Evolutionary conservation across 2,888 invertebrate genomes (phyloP), one percentile per base, ranked within the genome.

Genomic region (Athrips mouffetella): DNA sequence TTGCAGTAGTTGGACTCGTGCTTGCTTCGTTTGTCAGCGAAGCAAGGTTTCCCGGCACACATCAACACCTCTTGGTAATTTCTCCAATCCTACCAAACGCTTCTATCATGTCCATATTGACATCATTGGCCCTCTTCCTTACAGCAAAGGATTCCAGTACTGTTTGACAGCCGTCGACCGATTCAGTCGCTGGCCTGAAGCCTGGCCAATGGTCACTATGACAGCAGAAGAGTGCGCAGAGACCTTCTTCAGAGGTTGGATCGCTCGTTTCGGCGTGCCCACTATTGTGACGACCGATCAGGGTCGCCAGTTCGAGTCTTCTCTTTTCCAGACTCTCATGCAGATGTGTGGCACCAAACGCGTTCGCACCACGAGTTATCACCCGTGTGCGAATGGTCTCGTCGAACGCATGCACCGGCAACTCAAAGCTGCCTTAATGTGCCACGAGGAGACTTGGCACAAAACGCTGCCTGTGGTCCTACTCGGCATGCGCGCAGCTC

Each of bases 231-330:
- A 73, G 0, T 65, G 70, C 4, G 72, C 73, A 1, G 23, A 50
- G n/a, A 66, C 73, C 2, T 63, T 87, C 5, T 49, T 67, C 16
- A 27, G 42, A 0, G 53, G 54, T 0, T 87, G 81, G 86, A 65
- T 88, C 1, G 44, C 77, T 0, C 55, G 79, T 6, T 83, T 69
- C 48, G 82, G 83, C 1, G 58, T 67, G 6, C 84, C 81, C 2
- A 54, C 49, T 1, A 37, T 52, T 2, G 55, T 64, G 3, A 55
- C 59, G 1, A 59, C 60, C 1, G 61, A 64, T 31, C 54, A 55
- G 0, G 64, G 64, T 1, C 41, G 53, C 2, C 80, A 81, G 45
- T 74, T 64, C 18, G 59, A 60, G 51, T 60, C 54, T 0, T 42
- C 50, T 1, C 44, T 57, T 2, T 65, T 65, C 44, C 49, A 55